Evolutionary conservation across 2,797 vertebrate species (phyloP).

Genomic region (Megalops cyprinoides): DNA sequence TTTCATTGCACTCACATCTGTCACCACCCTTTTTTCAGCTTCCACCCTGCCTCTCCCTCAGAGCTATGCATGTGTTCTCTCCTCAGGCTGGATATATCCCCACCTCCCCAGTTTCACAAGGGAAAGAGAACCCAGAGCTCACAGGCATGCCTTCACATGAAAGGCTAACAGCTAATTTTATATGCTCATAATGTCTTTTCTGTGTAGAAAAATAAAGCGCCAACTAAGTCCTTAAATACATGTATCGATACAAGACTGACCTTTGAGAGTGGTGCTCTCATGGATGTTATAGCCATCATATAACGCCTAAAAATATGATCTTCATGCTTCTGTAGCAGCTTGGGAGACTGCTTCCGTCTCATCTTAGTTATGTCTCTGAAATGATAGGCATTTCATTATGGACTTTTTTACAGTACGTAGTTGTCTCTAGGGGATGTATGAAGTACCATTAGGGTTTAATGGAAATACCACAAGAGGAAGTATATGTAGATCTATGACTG

Average conservation of each 20-base stretch:
- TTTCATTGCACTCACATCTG: not conserved
- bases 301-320: not conserved
- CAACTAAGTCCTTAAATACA: too few species aligned
- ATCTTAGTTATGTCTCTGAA: not conserved
- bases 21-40: not conserved
- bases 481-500: not conserved
- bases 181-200: not conserved
- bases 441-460: not conserved
- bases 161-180: not conserved
- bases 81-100: not conserved
- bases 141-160: not conserved
- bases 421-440: not conserved
- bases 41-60: not conserved
- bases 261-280: not conserved
- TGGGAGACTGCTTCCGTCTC: not conserved
- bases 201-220: too few species aligned
- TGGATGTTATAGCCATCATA: not conserved
- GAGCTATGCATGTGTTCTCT: not conserved
- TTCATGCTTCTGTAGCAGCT: not conserved
- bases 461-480: not conserved
- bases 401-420: not conserved
- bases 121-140: not conserved
- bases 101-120: not conserved
- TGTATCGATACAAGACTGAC: constrained; percentile 6
- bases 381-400: not conserved